Evolutionary conservation across 2,797 vertebrate species (phyloP), one percentile per base, ranked within the genome.

Genomic region (Odontamblyopus rebecca): DNA sequence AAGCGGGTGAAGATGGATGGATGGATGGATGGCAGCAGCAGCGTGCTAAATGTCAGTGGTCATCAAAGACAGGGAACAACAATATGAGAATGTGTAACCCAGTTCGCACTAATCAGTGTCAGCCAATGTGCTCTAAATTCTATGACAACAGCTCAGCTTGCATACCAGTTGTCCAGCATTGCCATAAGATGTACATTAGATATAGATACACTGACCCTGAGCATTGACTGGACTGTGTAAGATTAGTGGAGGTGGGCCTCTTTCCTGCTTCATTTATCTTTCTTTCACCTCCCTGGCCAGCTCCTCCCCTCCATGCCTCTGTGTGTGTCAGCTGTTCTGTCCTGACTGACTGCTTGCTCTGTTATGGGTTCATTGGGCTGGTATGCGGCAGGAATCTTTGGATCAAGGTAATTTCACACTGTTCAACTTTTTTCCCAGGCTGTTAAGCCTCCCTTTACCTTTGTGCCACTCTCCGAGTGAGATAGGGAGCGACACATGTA

Each of bases 351-450:
- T 87, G 90, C 82, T 77, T 88, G 86, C 85, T 85, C 90, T 94
- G 94, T 94, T 94, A 92, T 95, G 93, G 93, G 93, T 94, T 95
- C 92, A 91, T 89, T 92, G 91, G 86, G 92, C 93, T 94, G 93
- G 93, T 91, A 95, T 94, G 93, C 88, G 70, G 91, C 91, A 94
- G 93, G 93, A 94, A 94, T 95, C 92, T 93, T 94, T 93, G 91
- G 93, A 94, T 94, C 93, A 93, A 94, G 93, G 92, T 94, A 93
- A 94, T 94, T 94, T 94, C 93, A 94, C 92, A 93, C 91, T 94
- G 89, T 94, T 94, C 91, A 89, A 89, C 88, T 91, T 93, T 93
- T 62, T 94, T 94, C 93, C 93, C 93, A 94, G 92, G 92, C 92
- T 89, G 93, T 93, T 94, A 92, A 93, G 92, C 93, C 93, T 93